phyloP scores from a whole-genome alignment of 2,888 invertebrate genomes.

The Drosophila mayaguana region DNA sequence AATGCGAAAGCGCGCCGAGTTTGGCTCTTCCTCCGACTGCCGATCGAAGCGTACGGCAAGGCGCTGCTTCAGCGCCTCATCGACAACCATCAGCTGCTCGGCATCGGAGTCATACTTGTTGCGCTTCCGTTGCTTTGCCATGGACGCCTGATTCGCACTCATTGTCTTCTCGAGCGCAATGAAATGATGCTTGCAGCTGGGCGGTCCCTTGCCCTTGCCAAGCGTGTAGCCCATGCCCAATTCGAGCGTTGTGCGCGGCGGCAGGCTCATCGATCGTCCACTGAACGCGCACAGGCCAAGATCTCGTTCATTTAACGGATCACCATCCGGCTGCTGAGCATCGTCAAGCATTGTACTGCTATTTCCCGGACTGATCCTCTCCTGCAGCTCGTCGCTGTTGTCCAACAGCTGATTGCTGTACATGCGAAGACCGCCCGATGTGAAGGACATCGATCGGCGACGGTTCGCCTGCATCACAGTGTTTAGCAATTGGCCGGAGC shows the following conservation, averaged over 20 bases:
- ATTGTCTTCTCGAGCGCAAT: constrained; percentile 36
- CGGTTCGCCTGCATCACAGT: constrained; percentile 56
- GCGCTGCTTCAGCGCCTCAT: constrained; percentile 49
- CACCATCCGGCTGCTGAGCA: not conserved
- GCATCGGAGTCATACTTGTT: not conserved
- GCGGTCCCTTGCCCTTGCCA: constrained; percentile 13
- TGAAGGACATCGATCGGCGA: constrained; percentile 58
- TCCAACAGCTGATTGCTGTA: constrained; percentile 5
- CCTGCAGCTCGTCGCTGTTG: not conserved
- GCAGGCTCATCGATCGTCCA: constrained; percentile 58
- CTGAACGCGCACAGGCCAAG: constrained; percentile 3
- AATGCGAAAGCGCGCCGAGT: not conserved
- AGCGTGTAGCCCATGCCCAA: constrained; percentile 14
- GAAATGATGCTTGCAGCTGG: constrained; percentile 45
- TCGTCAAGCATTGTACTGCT: not conserved
- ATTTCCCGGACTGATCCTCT: not conserved
- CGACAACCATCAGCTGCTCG: constrained; percentile 56
- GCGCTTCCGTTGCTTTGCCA: not conserved
- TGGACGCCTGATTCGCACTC: constrained; percentile 9
- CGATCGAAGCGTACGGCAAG: constrained; percentile 34
- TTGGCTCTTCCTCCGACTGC: constrained; percentile 1
- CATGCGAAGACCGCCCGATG: constrained; percentile 19
- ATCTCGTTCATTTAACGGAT: not conserved
- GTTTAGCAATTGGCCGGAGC: constrained; percentile 37
- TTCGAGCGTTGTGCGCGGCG: constrained; percentile 27